A percentile compares a stretch with the other conserved stretches of the same genome.
Conservation (phyloP, 1,140 invertebrate genomes). For the Microplitis demolitor region DNA sequence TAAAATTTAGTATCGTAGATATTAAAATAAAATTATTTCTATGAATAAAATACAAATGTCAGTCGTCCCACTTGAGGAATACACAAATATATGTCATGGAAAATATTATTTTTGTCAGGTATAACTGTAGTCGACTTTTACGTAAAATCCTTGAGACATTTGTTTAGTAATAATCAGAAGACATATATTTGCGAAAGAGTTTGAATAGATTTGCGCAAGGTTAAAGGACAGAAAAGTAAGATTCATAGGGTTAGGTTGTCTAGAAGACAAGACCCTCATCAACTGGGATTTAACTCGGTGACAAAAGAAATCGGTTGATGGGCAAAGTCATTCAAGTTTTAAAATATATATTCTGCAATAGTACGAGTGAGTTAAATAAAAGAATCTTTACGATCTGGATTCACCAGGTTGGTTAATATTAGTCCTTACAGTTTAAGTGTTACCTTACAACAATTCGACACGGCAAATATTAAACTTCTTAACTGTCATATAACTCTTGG, state of each 20-base stretch:
- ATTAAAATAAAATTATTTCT: too few species aligned
- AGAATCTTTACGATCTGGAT: not conserved
- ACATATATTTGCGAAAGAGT: not conserved
- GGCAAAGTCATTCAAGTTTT: not conserved
- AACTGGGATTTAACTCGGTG: not conserved
- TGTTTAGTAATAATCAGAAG: not conserved
- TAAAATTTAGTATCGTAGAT: too few species aligned
- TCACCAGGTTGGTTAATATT: not conserved
- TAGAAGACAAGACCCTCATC: constrained; percentile 7
- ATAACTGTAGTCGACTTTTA: not conserved
- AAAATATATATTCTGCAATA: not conserved
- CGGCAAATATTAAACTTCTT: constrained; percentile 14
- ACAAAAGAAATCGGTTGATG: not conserved
- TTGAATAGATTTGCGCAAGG: constrained; percentile 14
- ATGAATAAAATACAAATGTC: too few species aligned
- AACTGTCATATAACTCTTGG: constrained; percentile 20
- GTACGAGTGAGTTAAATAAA: not conserved
- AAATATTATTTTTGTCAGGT: too few species aligned
- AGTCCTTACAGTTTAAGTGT: constrained; percentile 5
- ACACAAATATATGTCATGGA: too few species aligned
- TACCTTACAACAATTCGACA: constrained; percentile 22
- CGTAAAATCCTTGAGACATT: not conserved
- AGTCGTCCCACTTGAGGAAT: too few species aligned
- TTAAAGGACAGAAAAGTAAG: not conserved
- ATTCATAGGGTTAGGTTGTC: not conserved